Percentiles rank a stretch among this genome's conserved stretches.
phyloP scores from a whole-genome alignment of 2,113 vertebrate species.

The Calonectris borealis region DNA sequence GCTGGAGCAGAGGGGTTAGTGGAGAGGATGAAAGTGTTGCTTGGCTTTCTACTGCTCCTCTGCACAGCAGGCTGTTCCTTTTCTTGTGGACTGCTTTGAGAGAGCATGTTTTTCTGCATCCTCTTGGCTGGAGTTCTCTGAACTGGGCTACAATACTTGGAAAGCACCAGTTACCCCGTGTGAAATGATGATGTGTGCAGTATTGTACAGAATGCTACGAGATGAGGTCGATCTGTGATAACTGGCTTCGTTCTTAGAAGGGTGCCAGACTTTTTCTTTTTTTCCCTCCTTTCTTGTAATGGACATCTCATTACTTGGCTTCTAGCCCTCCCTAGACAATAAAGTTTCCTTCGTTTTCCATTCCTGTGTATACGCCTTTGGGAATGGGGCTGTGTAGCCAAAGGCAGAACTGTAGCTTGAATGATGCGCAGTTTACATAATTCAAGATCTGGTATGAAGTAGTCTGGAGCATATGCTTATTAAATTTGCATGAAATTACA shows the following conservation, averaged over 20 bases:
- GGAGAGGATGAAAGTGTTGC: background rate
- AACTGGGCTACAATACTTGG: background rate
- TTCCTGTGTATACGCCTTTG: background rate
- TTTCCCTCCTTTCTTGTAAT: accelerated
- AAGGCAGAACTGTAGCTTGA: background rate
- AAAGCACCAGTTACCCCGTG: background rate
- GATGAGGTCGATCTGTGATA: background rate
- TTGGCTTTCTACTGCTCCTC: background rate
- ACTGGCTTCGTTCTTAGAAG: background rate
- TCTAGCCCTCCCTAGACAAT: background rate
- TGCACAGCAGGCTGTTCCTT: background rate
- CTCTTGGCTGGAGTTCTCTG: background rate
- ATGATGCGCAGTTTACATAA: background rate
- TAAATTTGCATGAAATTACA: conserved; percentile 33
- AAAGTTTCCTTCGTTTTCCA: background rate
- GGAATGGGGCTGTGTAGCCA: background rate
- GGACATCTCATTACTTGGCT: background rate
- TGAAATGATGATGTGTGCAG: background rate
- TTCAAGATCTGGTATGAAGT: background rate
- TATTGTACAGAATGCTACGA: accelerated
- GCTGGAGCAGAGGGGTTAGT: background rate
- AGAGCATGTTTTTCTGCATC: background rate
- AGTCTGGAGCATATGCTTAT: background rate
- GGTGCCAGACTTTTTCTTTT: background rate
- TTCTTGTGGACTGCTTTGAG: background rate